phyloP scores from a whole-genome alignment of 1,140 invertebrate genomes.

The Achroia grisella region DNA sequence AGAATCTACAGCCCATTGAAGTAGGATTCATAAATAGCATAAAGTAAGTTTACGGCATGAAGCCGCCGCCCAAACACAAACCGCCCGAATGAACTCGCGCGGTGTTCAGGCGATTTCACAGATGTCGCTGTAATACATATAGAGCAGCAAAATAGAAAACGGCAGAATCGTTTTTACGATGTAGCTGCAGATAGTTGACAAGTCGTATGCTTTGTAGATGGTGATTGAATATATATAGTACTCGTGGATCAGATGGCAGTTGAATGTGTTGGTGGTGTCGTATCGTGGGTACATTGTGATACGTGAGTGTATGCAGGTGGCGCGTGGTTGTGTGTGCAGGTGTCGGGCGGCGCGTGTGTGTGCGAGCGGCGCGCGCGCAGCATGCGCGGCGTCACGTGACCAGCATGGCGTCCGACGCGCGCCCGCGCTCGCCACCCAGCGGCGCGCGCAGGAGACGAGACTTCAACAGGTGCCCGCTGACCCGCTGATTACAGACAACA shows the following conservation, averaged over 20 bases:
- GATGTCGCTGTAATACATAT: conserved; percentile 3
- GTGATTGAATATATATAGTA: neutral
- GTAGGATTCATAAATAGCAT: too few species aligned
- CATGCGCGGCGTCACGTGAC: conserved; percentile 62
- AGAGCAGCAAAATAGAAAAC: conserved; percentile 1
- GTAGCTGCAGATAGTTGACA: neutral
- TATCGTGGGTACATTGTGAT: conserved; percentile 14
- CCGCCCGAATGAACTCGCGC: neutral
- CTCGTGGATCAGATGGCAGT: neutral
- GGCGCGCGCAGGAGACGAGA: conserved; percentile 57
- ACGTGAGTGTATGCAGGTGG: too few species aligned
- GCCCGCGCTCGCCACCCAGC: conserved; percentile 55
- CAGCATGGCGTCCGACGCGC: conserved; percentile 52
- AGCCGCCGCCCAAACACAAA: too few species aligned
- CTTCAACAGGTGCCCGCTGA: conserved; percentile 37
- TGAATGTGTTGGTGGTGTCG: neutral
- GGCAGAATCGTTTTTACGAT: conserved; percentile 15
- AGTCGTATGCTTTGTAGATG: too few species aligned
- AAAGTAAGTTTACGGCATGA: too few species aligned
- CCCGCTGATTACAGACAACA: too few species aligned
- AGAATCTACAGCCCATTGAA: too few species aligned
- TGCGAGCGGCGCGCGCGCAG: conserved; percentile 16
- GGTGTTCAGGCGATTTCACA: conserved; percentile 9
- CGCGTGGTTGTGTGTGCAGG: too few species aligned
- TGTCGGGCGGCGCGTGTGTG: conserved; percentile 2